Percentiles rank a stretch among this genome's conserved stretches.
Conservation (phyloP, 1,140 invertebrate species). For the Zaprionus lachaisei region DNA sequence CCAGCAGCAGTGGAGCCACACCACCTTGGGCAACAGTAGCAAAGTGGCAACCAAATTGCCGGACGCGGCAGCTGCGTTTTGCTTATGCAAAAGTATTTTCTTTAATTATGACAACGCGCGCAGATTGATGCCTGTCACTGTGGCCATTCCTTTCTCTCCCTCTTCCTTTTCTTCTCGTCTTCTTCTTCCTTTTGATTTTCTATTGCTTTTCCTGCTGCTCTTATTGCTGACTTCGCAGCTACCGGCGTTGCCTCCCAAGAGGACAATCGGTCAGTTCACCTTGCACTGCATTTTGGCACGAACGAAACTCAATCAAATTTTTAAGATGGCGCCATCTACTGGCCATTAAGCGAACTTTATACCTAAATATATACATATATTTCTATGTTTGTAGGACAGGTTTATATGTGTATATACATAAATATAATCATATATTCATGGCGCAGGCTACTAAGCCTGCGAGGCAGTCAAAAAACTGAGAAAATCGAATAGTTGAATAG, state of each 20-base stretch:
- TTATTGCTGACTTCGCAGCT: conserved; percentile 13
- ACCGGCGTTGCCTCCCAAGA: neutral
- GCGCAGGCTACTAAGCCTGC: no score
- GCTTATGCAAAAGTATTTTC: conserved; percentile 48
- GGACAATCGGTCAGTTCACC: neutral
- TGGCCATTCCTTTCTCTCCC: neutral
- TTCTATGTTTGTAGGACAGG: neutral
- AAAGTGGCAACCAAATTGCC: conserved; percentile 22
- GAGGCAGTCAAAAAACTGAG: no score
- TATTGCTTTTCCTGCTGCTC: neutral
- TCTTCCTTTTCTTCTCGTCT: neutral
- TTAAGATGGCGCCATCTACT: conserved; percentile 12
- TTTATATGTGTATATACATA: neutral
- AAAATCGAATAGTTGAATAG: no score
- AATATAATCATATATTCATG: neutral
- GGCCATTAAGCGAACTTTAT: neutral
- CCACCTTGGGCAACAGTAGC: conserved; percentile 5
- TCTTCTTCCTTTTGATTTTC: neutral
- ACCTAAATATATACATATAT: neutral
- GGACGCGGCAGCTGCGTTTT: conserved; percentile 36
- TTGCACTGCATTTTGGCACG: conserved; percentile 27
- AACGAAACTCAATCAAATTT: conserved; percentile 38
- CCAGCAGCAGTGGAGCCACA: neutral
- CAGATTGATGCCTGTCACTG: conserved; percentile 43
- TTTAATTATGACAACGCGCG: conserved; percentile 49